Percentiles rank a stretch among this genome's conserved stretches.
These are phyloP conservation scores for Lacanobia wlatinum DNA, from an alignment of 2,888 invertebrate species.

Conservation along the genomic window DNA sequence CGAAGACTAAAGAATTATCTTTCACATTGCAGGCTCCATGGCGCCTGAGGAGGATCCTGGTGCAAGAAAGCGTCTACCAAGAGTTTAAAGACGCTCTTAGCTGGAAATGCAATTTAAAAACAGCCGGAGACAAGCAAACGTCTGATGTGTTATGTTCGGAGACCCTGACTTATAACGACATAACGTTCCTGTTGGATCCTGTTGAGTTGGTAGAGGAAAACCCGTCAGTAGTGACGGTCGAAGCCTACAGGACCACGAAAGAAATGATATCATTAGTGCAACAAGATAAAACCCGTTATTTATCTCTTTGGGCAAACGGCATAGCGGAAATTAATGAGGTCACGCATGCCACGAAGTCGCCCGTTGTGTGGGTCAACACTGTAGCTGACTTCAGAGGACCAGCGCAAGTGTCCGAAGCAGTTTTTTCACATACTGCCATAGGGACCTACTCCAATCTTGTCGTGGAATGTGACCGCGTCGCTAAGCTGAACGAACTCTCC, in stretches of 20 bases:
- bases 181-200: constrained; percentile 66
- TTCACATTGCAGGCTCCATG: constrained; percentile 73
- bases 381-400: constrained; percentile 74
- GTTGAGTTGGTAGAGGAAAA: constrained; percentile 27
- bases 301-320: constrained; percentile 78
- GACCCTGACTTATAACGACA: constrained; percentile 53
- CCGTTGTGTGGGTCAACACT: constrained; percentile 77
- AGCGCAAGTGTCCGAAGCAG: constrained; percentile 42
- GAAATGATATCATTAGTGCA: constrained; percentile 74
- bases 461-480: background rate
- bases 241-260: constrained; percentile 79
- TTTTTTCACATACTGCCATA: constrained; percentile 17
- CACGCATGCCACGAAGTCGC: constrained; percentile 54
- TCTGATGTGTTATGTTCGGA: constrained; percentile 23
- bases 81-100: constrained; percentile 70
- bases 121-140: background rate
- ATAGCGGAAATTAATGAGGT: constrained; percentile 77
- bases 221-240: constrained; percentile 60
- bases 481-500: constrained; percentile 18
- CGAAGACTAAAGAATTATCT: constrained; percentile 2
- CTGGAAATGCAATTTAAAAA: constrained; percentile 68
- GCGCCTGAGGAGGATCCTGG: constrained; percentile 71
- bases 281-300: constrained; percentile 56
- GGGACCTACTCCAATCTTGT: rapidly evolving
- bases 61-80: constrained; percentile 77